A percentile compares a stretch with the other conserved stretches of the same genome.
Conservation (phyloP, 2,888 invertebrate species). For the Agrilus biguttatus region DNA sequence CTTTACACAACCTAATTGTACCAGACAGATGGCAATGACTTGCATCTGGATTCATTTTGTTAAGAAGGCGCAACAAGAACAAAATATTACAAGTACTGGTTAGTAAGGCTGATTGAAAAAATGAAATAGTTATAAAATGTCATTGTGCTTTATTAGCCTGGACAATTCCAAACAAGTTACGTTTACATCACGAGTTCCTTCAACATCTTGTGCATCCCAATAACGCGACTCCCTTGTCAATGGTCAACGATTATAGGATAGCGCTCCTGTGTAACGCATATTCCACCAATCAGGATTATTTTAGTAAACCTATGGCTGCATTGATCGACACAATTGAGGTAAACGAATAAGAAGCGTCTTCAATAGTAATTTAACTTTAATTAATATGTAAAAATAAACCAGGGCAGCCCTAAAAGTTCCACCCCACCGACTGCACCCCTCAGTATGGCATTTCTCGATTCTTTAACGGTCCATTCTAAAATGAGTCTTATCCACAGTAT, state of each 20-base stretch:
- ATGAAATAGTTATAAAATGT: constrained; percentile 19
- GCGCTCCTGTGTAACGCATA: constrained; percentile 90
- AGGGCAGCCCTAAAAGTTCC: constrained; percentile 33
- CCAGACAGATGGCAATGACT: constrained; percentile 84
- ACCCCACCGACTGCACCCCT: constrained; percentile 64
- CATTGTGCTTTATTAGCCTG: constrained; percentile 13
- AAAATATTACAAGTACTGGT: constrained; percentile 55
- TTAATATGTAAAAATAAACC: neutral
- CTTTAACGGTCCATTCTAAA: constrained; percentile 88
- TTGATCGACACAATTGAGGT: constrained; percentile 71
- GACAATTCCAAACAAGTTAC: constrained; percentile 24
- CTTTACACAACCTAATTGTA: constrained; percentile 70
- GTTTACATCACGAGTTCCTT: constrained; percentile 50
- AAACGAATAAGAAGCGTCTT: constrained; percentile 20
- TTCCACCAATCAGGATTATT: constrained; percentile 84
- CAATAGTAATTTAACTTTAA: neutral
- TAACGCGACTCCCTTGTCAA: constrained; percentile 45
- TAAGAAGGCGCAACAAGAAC: constrained; percentile 83
- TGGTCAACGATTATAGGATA: constrained; percentile 80
- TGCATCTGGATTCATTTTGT: constrained; percentile 95
- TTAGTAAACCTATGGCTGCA: constrained; percentile 82
- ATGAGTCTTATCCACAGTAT: constrained; percentile 66
- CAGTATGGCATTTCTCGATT: constrained; percentile 85
- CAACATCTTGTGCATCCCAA: constrained; percentile 71
- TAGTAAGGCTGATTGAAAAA: constrained; percentile 68